These are phyloP conservation scores for Vipera ursinii DNA, from an alignment of 2,797 vertebrate species.

Conservation along the genomic window DNA sequence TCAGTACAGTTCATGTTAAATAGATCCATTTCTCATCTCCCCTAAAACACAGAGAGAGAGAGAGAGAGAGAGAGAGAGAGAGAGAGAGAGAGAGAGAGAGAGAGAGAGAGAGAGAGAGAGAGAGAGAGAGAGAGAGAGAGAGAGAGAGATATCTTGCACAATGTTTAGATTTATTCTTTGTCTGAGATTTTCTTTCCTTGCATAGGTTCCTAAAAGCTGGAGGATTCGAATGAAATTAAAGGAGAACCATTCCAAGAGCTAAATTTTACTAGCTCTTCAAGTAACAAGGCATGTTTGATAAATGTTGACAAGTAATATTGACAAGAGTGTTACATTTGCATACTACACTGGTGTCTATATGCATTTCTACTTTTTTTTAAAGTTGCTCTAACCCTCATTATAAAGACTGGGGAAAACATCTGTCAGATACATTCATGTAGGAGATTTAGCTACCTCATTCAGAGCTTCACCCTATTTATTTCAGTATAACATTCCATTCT, in stretches of 20 bases:
- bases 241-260: background rate
- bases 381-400: background rate
- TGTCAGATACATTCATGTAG: background rate
- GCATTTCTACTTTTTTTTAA: background rate
- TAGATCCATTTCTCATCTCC: background rate
- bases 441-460: background rate
- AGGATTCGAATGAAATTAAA: background rate
- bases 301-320: background rate
- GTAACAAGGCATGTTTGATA: background rate
- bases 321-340: background rate
- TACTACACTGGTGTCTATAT: background rate
- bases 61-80: too few species aligned
- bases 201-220: background rate
- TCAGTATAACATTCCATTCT: background rate
- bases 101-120: too few species aligned
- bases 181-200: background rate
- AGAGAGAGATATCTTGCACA: too few species aligned
- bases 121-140: too few species aligned
- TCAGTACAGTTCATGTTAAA: background rate
- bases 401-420: background rate
- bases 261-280: constrained; percentile 11
- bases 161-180: background rate
- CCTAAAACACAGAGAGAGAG: too few species aligned
- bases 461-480: background rate
- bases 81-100: too few species aligned